These are phyloP conservation scores for Phoxinus dragarum DNA, from an alignment of 2,797 vertebrate genomes.

Conservation along the genomic window DNA sequence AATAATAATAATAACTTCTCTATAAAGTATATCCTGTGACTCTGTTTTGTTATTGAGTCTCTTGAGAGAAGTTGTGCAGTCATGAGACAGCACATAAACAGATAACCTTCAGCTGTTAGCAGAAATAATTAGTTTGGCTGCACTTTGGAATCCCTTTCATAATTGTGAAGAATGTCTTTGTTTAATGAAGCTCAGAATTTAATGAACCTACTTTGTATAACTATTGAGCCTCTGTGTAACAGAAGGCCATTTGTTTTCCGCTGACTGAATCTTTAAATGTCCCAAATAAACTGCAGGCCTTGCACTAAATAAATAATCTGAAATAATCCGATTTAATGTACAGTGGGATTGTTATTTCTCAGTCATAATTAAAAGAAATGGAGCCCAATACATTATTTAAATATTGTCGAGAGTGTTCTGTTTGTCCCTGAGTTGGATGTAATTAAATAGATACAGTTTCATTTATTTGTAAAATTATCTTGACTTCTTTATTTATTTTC, in stretches of 20 bases:
- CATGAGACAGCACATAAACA: conserved; percentile 37
- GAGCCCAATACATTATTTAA: neutral
- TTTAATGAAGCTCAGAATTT: conserved; percentile 46
- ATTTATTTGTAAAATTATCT: neutral
- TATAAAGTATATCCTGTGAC: neutral
- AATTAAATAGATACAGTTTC: neutral
- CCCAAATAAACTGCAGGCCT: conserved; percentile 20
- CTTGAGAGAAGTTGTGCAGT: conserved; percentile 1
- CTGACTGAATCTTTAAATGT: conserved; percentile 10
- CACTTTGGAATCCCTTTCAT: conserved; percentile 26
- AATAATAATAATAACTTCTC: neutral
- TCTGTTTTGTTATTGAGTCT: conserved; percentile 11
- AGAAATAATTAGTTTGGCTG: conserved; percentile 15
- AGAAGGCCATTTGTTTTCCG: conserved; percentile 42
- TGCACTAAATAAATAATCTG: neutral
- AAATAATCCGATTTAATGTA: neutral
- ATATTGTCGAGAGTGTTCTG: neutral
- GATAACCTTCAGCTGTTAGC: conserved; percentile 23
- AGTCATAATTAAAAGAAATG: neutral
- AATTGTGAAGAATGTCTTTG: conserved; percentile 43
- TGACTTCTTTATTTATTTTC: neutral
- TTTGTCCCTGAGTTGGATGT: neutral
- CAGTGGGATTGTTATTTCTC: neutral
- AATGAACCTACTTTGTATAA: conserved; percentile 45
- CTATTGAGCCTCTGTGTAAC: conserved; percentile 26